Base-by-base conservation (phyloP, 2,888 invertebrate species). In the Tetragnatha montana region DNA sequence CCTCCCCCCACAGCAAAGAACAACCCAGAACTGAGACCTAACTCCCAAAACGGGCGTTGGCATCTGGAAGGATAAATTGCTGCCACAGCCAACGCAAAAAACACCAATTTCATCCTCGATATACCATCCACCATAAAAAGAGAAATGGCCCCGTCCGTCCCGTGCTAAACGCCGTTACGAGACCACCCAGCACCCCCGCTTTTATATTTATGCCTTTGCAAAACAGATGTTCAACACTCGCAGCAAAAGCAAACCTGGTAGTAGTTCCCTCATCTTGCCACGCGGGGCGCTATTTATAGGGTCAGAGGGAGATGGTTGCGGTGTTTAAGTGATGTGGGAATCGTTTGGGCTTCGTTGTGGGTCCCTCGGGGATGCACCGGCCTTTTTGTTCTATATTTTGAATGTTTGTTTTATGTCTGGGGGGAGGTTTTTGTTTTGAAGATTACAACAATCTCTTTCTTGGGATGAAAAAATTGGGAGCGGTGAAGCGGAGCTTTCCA, bases 201-300 rank as follows among this genome's bases (percentile, higher is more conserved):
- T 60, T 60, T 60, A 60, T 60, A 60, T 60, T 60, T 60, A 60
- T 60, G 12, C 60, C 60, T 17, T 60, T n/a, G 49, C 21, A 84
- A 86, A 73, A 80, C 86, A 86, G 79, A 86, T 86, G 86, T 86
- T 83, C 73, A 47, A 80, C 74, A 80, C 60, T 69, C 69, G 75
- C 75, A 86, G 71, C 21, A 80, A 70, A 86, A 86, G 70, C 73
- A 22, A 76, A 60, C 76, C 49, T 22, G 19, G 68, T 21, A 2
- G n/a, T 17, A 76, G 75, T 69, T 68, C 75, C 69, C 69, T 19
- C 68, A 69, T 76, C 69, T 21, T 49, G 49, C 68, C 60, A 69
- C 80, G 47, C 21, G 78, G 3, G 78, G 78, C 69, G 80, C 83
- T 84, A 84, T 84, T 84, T 84, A 76, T 84, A 84, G 83, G 50